A percentile compares a stretch with the other conserved stretches of the same genome.
Evolutionary conservation across 2,113 vertebrate genomes (phyloP).

Genomic region (Eulemur macaco): DNA sequence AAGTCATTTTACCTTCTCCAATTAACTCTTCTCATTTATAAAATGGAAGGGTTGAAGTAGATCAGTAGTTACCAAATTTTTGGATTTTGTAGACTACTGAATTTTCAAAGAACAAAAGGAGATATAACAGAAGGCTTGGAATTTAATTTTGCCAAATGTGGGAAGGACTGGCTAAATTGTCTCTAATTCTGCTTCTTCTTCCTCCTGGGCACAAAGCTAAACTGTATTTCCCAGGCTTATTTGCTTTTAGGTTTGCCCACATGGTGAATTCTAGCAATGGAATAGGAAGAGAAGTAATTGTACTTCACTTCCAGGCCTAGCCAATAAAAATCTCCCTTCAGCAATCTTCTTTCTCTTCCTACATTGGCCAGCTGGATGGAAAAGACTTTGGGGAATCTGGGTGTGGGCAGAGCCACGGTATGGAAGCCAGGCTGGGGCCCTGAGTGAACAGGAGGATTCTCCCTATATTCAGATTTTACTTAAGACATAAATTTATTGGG

Average conservation of each 20-base stretch:
- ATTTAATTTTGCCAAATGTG: conserved; percentile 28
- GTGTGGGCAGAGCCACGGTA: background rate
- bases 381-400: background rate
- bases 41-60: background rate
- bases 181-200: background rate
- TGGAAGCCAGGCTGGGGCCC: background rate
- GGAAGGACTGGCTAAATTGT: background rate
- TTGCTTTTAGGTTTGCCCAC: background rate
- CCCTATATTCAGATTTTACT: background rate
- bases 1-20: background rate
- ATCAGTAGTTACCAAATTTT: background rate
- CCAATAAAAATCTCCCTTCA: background rate
- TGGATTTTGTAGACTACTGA: background rate
- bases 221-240: background rate
- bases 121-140: background rate
- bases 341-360: background rate
- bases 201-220: background rate
- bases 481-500: background rate
- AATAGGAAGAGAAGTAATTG: background rate
- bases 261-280: background rate
- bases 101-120: conserved; percentile 49
- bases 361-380: background rate
- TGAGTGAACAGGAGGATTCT: background rate
- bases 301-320: background rate
- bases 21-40: background rate